Percentiles rank a stretch among this genome's conserved stretches.
These are phyloP conservation scores for Petrolisthes cinctipes DNA, from an alignment of 2,888 invertebrate species.

Conservation along the genomic window DNA sequence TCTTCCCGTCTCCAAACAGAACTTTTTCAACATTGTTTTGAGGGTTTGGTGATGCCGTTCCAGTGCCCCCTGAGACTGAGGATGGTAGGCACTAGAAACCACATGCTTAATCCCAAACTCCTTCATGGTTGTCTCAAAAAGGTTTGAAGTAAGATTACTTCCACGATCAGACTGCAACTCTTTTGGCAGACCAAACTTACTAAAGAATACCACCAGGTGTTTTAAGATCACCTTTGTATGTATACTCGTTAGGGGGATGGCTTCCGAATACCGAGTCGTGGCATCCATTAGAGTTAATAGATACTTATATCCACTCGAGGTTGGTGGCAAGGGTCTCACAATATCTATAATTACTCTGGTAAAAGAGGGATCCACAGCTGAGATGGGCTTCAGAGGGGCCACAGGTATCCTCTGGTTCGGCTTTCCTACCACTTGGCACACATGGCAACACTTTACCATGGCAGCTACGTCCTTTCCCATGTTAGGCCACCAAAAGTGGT, in stretches of 20 bases:
- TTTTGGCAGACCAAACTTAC: too few relatives aligned
- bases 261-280: constrained; percentile 25
- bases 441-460: background rate
- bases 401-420: background rate
- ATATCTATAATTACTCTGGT: constrained; percentile 7
- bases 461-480: constrained; percentile 2
- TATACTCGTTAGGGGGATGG: constrained; percentile 1
- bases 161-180: too few relatives aligned
- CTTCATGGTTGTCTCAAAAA: too few relatives aligned
- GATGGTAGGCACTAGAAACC: too few relatives aligned
- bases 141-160: too few relatives aligned
- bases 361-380: background rate
- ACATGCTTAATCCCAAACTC: too few relatives aligned
- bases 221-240: constrained; percentile 16
- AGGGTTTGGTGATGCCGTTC: too few relatives aligned
- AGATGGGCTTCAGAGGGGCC: too few relatives aligned
- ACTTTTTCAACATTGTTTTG: too few relatives aligned
- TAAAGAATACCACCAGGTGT: too few relatives aligned
- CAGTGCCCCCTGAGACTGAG: too few relatives aligned
- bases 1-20: too few relatives aligned
- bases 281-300: constrained; percentile 21
- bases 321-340: constrained; percentile 13
- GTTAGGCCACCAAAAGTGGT: constrained; percentile 1
- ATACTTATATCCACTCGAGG: background rate
- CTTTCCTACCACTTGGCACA: constrained; percentile 22